Evolutionary conservation across 37 sponge, comb jelly and placozoan species (phyloP), one percentile per base, ranked within the genome.

Genomic region (Halisarca cf. caerulea): DNA sequence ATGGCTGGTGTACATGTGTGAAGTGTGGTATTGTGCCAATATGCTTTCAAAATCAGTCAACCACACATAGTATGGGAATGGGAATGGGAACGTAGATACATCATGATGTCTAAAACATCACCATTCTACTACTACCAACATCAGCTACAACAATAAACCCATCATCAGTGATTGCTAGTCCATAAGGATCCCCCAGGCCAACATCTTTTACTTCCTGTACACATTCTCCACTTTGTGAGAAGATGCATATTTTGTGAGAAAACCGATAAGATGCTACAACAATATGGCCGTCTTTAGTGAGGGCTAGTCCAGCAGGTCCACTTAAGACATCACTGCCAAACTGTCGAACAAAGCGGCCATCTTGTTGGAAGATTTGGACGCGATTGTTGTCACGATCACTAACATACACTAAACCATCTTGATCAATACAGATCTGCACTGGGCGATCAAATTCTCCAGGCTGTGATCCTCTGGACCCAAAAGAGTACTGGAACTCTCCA

Each of bases 341-440:
- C 66, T 64, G 25, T 9, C 66, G 8, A 24, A 64, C 66, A 64
- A 64, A 64, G 25, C 23, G 18, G 23, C 66, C 66, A 64, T 64
- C 28, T n/a, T 64, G 66, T 23, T 64, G 25, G 23, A 64, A 64
- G 25, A 64, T 27, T 64, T 64, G 66, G 25, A 64, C 28, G n/a
- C n/a, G n/a, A 64, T n/a, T 23, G 23, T 64, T 64, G 8, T 64
- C 66, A 24, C 28, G 27, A 64, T 64, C 28, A n/a, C 25, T 64
- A 64, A 64, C 66, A 64, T 64, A 64, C 66, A 64, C 66, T 27
- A 64, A 23, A 24, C 66, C 66, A 64, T 64, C 28, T 24, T 8
- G 66, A 24, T 18, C 27, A 64, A 64, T 64, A 23, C 66, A 64
- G 66, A 64, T 15, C 27, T 64, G 28, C 8, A 24, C 27, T 24